Evolutionary conservation across 2,888 invertebrate species (phyloP).

Genomic region (Folsomia candida): DNA sequence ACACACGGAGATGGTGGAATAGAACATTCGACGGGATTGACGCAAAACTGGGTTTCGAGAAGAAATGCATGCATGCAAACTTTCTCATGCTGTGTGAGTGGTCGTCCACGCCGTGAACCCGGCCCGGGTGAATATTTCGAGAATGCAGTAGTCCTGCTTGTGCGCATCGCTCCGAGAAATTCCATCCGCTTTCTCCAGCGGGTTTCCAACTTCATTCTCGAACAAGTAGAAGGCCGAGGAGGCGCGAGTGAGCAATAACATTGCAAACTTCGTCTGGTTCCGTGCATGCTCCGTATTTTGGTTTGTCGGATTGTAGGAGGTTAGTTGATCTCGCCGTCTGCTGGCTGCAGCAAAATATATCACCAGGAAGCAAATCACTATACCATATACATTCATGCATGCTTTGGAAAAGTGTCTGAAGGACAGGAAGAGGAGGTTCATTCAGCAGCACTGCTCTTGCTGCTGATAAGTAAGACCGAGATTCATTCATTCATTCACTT

Average conservation of each 20-base stretch:
- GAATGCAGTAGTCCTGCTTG: background rate
- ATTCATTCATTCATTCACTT: background rate
- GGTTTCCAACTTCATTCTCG: background rate
- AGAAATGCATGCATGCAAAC: background rate
- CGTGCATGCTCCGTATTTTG: background rate
- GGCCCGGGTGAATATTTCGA: background rate
- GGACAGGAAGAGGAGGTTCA: too few relatives aligned
- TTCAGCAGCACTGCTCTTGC: too few relatives aligned
- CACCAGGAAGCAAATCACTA: background rate
- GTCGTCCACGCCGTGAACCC: background rate
- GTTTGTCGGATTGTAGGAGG: background rate
- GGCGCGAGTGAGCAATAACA: background rate
- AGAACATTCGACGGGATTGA: slow-evolving; percentile 1
- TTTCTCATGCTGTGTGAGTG: too few relatives aligned
- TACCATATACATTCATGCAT: background rate
- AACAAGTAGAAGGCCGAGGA: background rate
- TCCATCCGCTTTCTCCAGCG: slow-evolving; percentile 2
- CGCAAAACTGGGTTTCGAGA: background rate
- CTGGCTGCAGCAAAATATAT: background rate
- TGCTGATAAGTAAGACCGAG: background rate
- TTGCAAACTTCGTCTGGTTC: background rate
- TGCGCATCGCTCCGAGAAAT: background rate
- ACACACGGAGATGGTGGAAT: too few relatives aligned
- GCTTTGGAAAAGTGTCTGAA: too few relatives aligned
- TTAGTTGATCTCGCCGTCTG: too few relatives aligned